Evolutionary conservation across 2,797 vertebrate species (phyloP), one percentile per base, ranked within the genome.

Genomic region (Malacoctenus gilli): DNA sequence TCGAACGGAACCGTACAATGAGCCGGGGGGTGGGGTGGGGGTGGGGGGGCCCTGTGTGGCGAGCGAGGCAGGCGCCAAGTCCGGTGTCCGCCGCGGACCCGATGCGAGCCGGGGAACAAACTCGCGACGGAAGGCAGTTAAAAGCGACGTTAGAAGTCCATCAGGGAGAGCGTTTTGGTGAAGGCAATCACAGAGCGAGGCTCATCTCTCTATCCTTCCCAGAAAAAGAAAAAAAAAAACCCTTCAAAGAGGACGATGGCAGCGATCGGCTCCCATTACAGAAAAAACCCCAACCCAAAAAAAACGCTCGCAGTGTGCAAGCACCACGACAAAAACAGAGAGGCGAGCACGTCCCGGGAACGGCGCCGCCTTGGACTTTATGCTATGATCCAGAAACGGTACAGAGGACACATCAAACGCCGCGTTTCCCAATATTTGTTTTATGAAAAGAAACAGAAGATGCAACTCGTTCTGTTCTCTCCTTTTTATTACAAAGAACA

Each of bases 1-100:
- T 37, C 30, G 75, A 68, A 58, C 25, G 31, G 42, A 10, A 35
- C 62, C 62, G 64, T 71, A 58, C 61, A 71, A 78, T 51, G 46
- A 62, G 57, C 52, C 53, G 49, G 62, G 61, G 57, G n/a, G n/a
- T n/a, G n/a, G n/a, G n/a, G n/a, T n/a, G n/a, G n/a, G n/a, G n/a
- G n/a, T n/a, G n/a, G n/a, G n/a, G n/a, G n/a, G n/a, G n/a, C n/a
- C n/a, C n/a, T n/a, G n/a, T n/a, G n/a, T n/a, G n/a, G n/a, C n/a
- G n/a, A n/a, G 56, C 78, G 66, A 49, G 57, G 71, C 66, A 51
- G 63, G 72, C n/a, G 57, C 66, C 73, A 79, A 59, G 57, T 67
- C 77, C 59, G 61, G 43, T 47, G 68, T 72, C 68, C 74, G 66
- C 68, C 40, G 51, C 71, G 47, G 53, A 80, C 13, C 22, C 50